phyloP scores from a whole-genome alignment of 1,140 invertebrate species.

The Cataglyphis hispanica region DNA sequence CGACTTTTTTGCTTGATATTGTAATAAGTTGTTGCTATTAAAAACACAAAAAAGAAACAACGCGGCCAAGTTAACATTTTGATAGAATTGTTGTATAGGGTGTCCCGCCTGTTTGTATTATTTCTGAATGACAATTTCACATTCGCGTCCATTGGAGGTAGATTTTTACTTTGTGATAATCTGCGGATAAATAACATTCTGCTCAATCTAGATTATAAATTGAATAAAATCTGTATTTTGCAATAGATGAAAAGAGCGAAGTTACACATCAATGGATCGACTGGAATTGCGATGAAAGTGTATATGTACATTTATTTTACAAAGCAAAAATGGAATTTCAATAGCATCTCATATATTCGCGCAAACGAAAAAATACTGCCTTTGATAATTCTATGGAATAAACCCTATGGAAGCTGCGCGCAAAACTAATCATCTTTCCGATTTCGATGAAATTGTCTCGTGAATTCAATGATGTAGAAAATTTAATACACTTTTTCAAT shows the following conservation, averaged over 20 bases:
- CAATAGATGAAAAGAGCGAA: slow-evolving; percentile 3
- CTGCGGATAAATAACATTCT: neutral
- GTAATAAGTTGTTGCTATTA: slow-evolving; percentile 4
- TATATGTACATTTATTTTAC: neutral
- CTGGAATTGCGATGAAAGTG: slow-evolving; percentile 8
- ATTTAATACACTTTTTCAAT: slow-evolving; percentile 20
- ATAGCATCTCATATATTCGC: neutral
- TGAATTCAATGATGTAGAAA: slow-evolving; percentile 26
- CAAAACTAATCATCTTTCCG: slow-evolving; percentile 51
- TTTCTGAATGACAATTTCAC: neutral
- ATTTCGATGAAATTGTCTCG: slow-evolving; percentile 34
- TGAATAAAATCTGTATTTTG: neutral
- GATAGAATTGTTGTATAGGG: neutral
- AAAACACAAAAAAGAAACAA: neutral
- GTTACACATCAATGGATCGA: slow-evolving; percentile 12
- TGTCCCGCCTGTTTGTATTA: neutral
- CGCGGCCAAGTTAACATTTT: neutral
- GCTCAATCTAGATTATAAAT: slow-evolving; percentile 22
- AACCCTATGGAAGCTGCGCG: slow-evolving; percentile 6
- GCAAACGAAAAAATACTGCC: slow-evolving; percentile 32
- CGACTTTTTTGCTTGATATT: neutral
- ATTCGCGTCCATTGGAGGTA: neutral
- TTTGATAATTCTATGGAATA: slow-evolving; percentile 33
- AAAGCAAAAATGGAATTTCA: slow-evolving; percentile 20
- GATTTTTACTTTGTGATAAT: slow-evolving; percentile 3